A percentile compares a stretch with the other conserved stretches of the same genome.
Evolutionary conservation across 2,113 vertebrate species (phyloP).

Genomic region (Scalopus aquaticus): DNA sequence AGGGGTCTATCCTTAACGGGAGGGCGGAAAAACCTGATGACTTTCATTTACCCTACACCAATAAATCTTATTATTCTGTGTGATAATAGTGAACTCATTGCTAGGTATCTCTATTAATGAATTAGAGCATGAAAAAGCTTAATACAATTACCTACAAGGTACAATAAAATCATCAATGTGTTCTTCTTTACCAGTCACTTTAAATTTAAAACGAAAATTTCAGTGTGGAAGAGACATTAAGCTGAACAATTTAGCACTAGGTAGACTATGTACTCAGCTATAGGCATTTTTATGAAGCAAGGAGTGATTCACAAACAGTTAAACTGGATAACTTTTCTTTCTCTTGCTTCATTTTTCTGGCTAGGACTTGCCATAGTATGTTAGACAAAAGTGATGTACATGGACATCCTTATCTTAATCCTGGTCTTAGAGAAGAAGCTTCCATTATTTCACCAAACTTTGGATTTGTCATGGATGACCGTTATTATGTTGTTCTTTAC

Average conservation of each 20-base stretch:
- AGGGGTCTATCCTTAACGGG: no score
- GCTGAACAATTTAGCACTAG: not conserved
- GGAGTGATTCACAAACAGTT: constrained; percentile 8
- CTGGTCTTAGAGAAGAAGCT: no score
- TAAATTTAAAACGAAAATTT: constrained; percentile 21
- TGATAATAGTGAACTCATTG: constrained; percentile 1
- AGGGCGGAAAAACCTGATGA: no score
- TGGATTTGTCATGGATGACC: no score
- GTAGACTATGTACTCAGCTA: not conserved
- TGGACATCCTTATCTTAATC: no score
- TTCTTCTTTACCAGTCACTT: not conserved
- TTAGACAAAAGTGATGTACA: no score
- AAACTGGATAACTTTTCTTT: not conserved
- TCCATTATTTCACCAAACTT: no score
- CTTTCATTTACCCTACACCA: no score
- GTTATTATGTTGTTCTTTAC: no score
- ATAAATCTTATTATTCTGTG: not conserved
- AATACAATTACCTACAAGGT: not conserved
- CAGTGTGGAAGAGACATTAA: not conserved
- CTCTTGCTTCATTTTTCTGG: no score
- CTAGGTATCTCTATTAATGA: not conserved
- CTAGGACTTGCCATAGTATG: no score
- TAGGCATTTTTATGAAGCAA: constrained; percentile 22
- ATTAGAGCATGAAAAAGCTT: not conserved
- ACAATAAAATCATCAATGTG: not conserved